Percentiles rank a stretch among this genome's conserved stretches.
Conservation (phyloP, 2,888 invertebrate genomes). For the Drosophila ezoana region DNA sequence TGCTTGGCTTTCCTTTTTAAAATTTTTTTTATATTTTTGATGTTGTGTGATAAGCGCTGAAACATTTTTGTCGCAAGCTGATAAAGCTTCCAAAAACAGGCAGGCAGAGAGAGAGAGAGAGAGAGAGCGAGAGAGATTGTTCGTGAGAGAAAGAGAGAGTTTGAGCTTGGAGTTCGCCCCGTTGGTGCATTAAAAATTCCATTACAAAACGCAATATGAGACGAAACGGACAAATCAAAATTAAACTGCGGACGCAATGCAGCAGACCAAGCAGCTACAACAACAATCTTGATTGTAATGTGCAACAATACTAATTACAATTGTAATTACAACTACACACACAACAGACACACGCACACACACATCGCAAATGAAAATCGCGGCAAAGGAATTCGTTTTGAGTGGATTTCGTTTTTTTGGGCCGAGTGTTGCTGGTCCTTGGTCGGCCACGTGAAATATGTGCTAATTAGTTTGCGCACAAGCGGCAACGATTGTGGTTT, state of each 20-base stretch:
- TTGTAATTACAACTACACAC: constrained; percentile 64
- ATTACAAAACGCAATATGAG: constrained; percentile 68
- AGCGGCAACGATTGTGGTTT: constrained; percentile 52
- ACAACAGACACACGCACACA: background rate
- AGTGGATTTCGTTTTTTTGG: constrained; percentile 38
- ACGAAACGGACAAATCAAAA: constrained; percentile 74
- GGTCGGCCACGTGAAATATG: constrained; percentile 70
- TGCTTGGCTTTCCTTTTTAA: constrained; percentile 20
- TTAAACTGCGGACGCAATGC: constrained; percentile 68
- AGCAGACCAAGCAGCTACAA: constrained; percentile 29
- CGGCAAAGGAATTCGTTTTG: constrained; percentile 61
- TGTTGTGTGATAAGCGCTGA: constrained; percentile 44
- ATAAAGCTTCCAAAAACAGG: constrained; percentile 42
- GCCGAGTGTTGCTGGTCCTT: constrained; percentile 24
- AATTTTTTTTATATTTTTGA: constrained; percentile 18
- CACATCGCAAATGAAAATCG: constrained; percentile 54
- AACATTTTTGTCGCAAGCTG: constrained; percentile 41
- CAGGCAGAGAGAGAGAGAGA: constrained; percentile 1
- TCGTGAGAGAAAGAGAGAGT: background rate
- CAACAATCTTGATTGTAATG: constrained; percentile 34
- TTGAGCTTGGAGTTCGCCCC: background rate
- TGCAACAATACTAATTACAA: constrained; percentile 72
- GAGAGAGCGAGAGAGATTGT: background rate
- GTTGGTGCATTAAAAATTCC: constrained; percentile 67
- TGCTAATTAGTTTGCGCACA: constrained; percentile 74